These are phyloP conservation scores for Aurelia sp. DNA, from an alignment of 30 jellyfish, hydroid and myxozoan species.

Conservation along the genomic window DNA sequence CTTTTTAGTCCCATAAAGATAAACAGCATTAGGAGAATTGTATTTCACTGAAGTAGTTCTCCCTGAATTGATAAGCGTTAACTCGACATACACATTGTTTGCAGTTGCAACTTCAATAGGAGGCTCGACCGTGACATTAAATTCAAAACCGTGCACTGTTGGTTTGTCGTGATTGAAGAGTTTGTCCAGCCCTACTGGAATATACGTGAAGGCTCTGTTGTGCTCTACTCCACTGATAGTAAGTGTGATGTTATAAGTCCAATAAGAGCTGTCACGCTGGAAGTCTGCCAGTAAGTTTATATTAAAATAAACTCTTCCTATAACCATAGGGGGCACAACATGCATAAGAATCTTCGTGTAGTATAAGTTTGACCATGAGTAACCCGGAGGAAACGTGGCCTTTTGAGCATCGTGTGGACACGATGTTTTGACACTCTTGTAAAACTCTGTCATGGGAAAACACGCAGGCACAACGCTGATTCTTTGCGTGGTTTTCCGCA, in stretches of 20 bases:
- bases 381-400: constrained; percentile 26
- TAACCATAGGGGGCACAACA: constrained; percentile 7
- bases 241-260: constrained; percentile 16
- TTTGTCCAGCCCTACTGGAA: constrained; percentile 16
- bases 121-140: constrained; percentile 28
- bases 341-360: constrained; percentile 19
- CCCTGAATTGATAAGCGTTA: background rate
- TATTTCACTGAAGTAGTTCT: constrained; percentile 3
- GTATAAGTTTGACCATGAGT: constrained; percentile 20
- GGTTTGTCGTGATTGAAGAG: background rate
- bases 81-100: background rate
- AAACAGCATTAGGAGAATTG: constrained; percentile 44
- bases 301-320: constrained; percentile 19
- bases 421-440: background rate
- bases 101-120: constrained; percentile 19
- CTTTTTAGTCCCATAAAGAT: constrained; percentile 22
- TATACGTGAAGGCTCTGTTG: constrained; percentile 16
- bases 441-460: constrained; percentile 31
- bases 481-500: constrained; percentile 10
- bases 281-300: constrained; percentile 27
- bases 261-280: constrained; percentile 22
- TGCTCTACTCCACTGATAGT: background rate
- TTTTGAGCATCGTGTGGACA: constrained; percentile 22
- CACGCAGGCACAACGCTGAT: constrained; percentile 46
- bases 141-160: constrained; percentile 4